Percentiles rank a stretch among this genome's conserved stretches.
Conservation (phyloP, 2,888 invertebrate species). For the Ecdyonurus torrentis region DNA sequence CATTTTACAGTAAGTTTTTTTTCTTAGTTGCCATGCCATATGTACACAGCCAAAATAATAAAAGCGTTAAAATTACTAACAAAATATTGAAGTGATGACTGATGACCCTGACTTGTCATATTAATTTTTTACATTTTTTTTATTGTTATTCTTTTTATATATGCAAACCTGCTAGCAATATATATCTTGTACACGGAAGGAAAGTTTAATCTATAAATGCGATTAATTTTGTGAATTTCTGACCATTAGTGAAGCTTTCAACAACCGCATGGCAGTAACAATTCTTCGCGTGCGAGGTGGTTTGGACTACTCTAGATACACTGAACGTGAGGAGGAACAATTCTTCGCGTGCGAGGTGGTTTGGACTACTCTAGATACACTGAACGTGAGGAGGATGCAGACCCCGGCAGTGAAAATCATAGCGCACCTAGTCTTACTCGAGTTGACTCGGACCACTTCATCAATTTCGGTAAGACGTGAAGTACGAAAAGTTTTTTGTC, state of each 20-base stretch:
- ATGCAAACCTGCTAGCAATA: no score
- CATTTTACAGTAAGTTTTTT: constrained; percentile 35
- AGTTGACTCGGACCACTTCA: background rate
- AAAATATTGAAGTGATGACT: no score
- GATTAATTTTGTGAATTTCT: constrained; percentile 15
- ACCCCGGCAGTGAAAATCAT: background rate
- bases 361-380: constrained; percentile 47
- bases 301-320: constrained; percentile 46
- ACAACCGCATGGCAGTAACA: constrained; percentile 76
- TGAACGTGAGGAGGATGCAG: background rate
- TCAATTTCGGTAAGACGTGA: background rate
- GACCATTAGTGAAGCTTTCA: constrained; percentile 67
- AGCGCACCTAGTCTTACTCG: background rate
- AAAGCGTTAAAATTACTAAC: no score
- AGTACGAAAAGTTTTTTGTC: no score
- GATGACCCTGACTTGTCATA: no score
- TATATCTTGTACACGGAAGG: no score
- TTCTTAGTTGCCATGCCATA: no score
- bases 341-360: constrained; percentile 71
- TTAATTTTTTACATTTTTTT: background rate
- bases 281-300: constrained; percentile 76
- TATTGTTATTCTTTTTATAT: no score
- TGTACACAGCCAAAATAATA: no score
- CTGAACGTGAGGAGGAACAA: constrained; percentile 27
- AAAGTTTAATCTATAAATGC: background rate